These are phyloP conservation scores for Listronotus oregonensis DNA, from an alignment of 1,140 invertebrate genomes.

Conservation along the genomic window DNA sequence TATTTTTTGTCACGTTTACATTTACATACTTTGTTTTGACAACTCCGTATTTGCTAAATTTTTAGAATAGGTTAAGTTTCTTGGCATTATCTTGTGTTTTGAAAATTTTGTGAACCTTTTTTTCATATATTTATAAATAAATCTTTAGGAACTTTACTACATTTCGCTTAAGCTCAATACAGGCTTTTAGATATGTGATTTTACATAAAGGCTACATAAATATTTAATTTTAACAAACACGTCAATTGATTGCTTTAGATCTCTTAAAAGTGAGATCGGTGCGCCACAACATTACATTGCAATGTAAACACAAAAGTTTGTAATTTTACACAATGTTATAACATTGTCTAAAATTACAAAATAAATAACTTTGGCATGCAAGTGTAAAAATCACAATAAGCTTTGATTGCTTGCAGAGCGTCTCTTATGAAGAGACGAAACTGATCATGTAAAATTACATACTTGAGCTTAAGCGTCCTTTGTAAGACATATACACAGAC, in stretches of 20 bases:
- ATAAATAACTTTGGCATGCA: slow-evolving; percentile 16
- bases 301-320: slow-evolving; percentile 5
- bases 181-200: background rate
- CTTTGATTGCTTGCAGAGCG: slow-evolving; percentile 8
- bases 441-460: slow-evolving; percentile 25
- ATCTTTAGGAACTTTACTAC: slow-evolving; percentile 22
- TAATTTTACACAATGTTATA: background rate
- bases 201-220: background rate
- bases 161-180: slow-evolving; percentile 14
- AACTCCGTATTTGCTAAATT: slow-evolving; percentile 44
- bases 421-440: background rate
- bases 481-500: slow-evolving; percentile 37
- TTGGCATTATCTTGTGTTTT: slow-evolving; percentile 47
- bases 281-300: slow-evolving; percentile 13
- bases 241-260: background rate
- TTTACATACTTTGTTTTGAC: slow-evolving; percentile 48
- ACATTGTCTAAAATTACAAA: slow-evolving; percentile 19
- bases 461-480: slow-evolving; percentile 49
- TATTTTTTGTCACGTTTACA: slow-evolving; percentile 39
- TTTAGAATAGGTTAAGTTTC: slow-evolving; percentile 50
- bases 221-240: background rate
- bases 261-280: slow-evolving; percentile 5
- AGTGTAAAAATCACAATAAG: slow-evolving; percentile 23
- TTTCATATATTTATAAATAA: slow-evolving; percentile 1
- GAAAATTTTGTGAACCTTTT: slow-evolving; percentile 51